Conservation (phyloP, 2,113 vertebrate species). For the Hippocampus guttulatus region DNA sequence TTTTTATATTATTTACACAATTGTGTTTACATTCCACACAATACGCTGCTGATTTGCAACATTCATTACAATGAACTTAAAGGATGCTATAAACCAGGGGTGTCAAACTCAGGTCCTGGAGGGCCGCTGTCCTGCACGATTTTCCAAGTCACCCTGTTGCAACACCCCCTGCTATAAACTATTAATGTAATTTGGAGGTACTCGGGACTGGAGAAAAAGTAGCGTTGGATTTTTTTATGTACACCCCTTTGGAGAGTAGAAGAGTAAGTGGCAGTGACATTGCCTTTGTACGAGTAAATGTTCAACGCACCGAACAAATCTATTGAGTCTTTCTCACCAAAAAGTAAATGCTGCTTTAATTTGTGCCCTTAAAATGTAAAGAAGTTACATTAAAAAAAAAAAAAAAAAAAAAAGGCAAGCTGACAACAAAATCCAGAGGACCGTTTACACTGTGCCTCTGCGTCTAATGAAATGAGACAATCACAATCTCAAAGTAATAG, state of each 20-base stretch:
- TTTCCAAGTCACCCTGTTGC: too few relatives aligned
- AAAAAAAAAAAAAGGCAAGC: background rate
- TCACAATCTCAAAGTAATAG: background rate
- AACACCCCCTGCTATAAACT: background rate
- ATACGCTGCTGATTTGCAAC: too few relatives aligned
- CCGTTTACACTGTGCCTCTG: background rate
- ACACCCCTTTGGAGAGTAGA: background rate
- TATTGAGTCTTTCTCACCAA: slow-evolving; percentile 7
- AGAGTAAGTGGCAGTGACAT: slow-evolving; percentile 10
- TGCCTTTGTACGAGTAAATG: slow-evolving; percentile 13
- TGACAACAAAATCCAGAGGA: background rate
- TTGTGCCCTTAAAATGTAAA: slow-evolving; percentile 1
- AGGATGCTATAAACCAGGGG: too few relatives aligned
- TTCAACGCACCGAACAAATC: background rate
- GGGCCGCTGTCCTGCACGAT: too few relatives aligned
- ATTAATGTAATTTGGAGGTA: background rate
- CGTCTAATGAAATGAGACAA: background rate
- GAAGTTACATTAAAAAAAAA: background rate
- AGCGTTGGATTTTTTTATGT: background rate
- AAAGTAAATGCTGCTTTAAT: background rate
- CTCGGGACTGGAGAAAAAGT: background rate
- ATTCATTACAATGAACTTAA: too few relatives aligned
- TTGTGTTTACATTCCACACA: too few relatives aligned
- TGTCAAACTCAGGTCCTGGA: too few relatives aligned
- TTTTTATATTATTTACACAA: too few relatives aligned